Base-by-base conservation (phyloP, 2,113 vertebrate genomes). In the Ellobius talpinus region DNA sequence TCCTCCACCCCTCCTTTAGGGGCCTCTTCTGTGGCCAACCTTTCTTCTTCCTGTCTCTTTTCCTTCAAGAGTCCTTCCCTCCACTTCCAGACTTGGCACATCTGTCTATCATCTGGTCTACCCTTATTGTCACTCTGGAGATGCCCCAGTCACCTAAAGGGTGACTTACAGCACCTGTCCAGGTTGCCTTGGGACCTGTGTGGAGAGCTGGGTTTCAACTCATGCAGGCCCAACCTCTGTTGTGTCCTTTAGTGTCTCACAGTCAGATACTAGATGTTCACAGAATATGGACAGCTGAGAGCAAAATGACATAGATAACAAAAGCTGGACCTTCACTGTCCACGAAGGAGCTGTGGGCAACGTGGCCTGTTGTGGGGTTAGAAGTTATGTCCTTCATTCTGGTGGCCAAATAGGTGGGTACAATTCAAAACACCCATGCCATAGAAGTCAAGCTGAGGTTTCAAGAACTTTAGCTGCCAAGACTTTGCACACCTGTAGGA, bases 141-240 rank as follows among this genome's bases (percentile, higher is more conserved):
- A 31, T 47, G 31, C 33, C 26, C 26, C 14, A 31, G 42, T 26
- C 7, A 36, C 42, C 19, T 31, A 39, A 21, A 0, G 1, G 47
- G 42, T 45, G 85, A 26, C 11, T 9, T 45, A 2, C 0, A 0
- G 55, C 1, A 0, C 7, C 36, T 39, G 45, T 4, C 12, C 11
- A 52, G 66, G 58, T 3, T 31, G 10, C 8, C n/a, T 1, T 2
- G 52, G 52, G 58, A 14, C 5, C 47, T 0, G 4, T n/a, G 6
- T 23, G 77, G 14, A 55, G 8, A 45, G 73, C 0, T 61, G 17
- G 7, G 11, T 17, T 3, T 39, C 42, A 24, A 19, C 47, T 70
- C 31, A 16, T 63, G 58, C 0, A 0, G 3, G 8, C 17, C 16
- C 1, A 21, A 5, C 0, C 36, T 77, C 45, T 39, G n/a, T 31